Evolutionary conservation across 2,113 vertebrate genomes (phyloP).

Genomic region (Gulo gulo): DNA sequence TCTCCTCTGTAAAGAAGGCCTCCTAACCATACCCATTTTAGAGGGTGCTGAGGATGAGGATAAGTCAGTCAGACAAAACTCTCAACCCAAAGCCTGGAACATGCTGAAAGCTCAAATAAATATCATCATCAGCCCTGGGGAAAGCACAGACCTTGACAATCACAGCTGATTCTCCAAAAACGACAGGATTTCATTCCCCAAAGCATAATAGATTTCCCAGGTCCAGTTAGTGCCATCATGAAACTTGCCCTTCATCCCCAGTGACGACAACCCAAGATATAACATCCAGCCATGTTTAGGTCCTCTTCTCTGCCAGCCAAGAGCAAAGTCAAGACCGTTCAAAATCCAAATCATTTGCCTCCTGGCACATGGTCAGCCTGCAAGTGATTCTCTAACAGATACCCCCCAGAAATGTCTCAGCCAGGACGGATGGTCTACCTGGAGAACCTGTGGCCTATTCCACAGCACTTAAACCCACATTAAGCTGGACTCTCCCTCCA

Average conservation of each 20-base stretch:
- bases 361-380: background rate
- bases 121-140: rapidly evolving
- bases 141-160: background rate
- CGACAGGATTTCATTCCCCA: background rate
- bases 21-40: background rate
- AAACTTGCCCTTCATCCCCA: background rate
- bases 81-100: background rate
- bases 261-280: rapidly evolving
- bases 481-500: background rate
- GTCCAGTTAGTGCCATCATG: background rate
- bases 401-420: background rate
- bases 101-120: background rate
- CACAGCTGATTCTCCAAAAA: rapidly evolving
- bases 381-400: background rate
- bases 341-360: background rate
- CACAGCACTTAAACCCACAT: background rate
- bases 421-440: background rate
- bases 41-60: background rate
- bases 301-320: background rate
- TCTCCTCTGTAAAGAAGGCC: background rate
- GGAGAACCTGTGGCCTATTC: background rate
- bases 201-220: background rate
- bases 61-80: background rate
- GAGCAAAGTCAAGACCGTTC: background rate
- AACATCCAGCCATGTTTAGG: background rate